phyloP scores from a whole-genome alignment of 2,888 invertebrate species.

The Ceraclea dissimilis region DNA sequence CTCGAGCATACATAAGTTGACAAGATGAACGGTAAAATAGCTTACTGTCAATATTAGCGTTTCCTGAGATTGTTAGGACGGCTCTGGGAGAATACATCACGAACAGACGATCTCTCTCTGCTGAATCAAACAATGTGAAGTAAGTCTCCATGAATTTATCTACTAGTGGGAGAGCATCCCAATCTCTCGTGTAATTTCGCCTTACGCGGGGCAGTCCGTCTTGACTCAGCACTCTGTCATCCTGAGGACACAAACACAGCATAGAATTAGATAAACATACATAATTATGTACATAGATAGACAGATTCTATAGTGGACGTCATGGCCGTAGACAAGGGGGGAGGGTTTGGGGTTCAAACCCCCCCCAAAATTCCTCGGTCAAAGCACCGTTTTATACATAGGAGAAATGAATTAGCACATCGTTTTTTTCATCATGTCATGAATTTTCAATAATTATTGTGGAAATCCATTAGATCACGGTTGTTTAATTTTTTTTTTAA shows the following conservation, averaged over 20 bases:
- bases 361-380: too few relatives aligned
- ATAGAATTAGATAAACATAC: constrained; percentile 13
- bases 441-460: too few relatives aligned
- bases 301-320: too few relatives aligned
- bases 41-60: not conserved
- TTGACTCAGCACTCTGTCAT: constrained; percentile 39
- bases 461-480: too few relatives aligned
- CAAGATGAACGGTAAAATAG: not conserved
- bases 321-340: too few relatives aligned
- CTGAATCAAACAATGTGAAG: constrained; percentile 57
- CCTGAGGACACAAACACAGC: constrained; percentile 37
- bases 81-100: constrained; percentile 59
- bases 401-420: too few relatives aligned
- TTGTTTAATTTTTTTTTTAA: too few relatives aligned
- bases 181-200: constrained; percentile 46
- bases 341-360: too few relatives aligned
- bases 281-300: too few relatives aligned
- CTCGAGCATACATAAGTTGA: too few relatives aligned
- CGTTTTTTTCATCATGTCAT: too few relatives aligned
- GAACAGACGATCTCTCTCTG: constrained; percentile 45
- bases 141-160: constrained; percentile 59
- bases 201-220: constrained; percentile 25
- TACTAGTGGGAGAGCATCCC: constrained; percentile 42
- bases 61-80: constrained; percentile 50
- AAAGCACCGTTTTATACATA: too few relatives aligned